Base-by-base conservation (phyloP, 2,797 vertebrate species). In the Neosilurus hyrtlii region DNA sequence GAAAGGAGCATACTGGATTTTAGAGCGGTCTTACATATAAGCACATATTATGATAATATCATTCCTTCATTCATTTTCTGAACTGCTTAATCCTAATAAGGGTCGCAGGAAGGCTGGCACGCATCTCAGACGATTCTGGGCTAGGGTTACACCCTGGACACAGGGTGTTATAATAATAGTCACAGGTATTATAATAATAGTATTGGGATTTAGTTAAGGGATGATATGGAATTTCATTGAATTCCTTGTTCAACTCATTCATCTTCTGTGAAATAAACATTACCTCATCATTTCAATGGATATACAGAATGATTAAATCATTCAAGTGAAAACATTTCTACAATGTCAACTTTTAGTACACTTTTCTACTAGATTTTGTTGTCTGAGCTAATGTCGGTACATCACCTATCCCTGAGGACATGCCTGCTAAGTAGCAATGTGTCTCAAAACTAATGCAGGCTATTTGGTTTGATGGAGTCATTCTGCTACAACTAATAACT, bases 401-500 rank as follows among this genome's bases (percentile, higher is more conserved):
- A 9, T 77, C 15, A 43, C 49, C 20, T 6, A 51, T n/a, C 74
- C 24, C 57, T 61, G 12, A 49, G 57, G 52, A 9, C 16, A 1
- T 8, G 22, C 11, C 11, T 77, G 59, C 22, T 49, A 63, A 77
- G 59, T 24, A 49, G 35, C 10, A 1, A 9, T 76, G 74, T 43
- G 56, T 61, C 57, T 61, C 7, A 77, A 43, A 76, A 24, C 59
- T 15, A 76, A 76, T 61, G 57, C 56, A 16, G 52, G 0, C 52
- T 56, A 20, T 74, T 74, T 35, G 11, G 72, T 59, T 61, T 61
- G 16, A 59, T 37, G 37, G 26, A 59, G 30, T 61, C 56, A 35
- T 37, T 30, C 30, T 30, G 26, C 30, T 75, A 11, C 10, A 76
- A 35, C 30, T 61, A 62, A 76, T 76, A 76, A 76, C 11, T 76